These are phyloP conservation scores for Amphiprion ocellaris DNA, from an alignment of 2,113 vertebrate species.

Conservation along the genomic window DNA sequence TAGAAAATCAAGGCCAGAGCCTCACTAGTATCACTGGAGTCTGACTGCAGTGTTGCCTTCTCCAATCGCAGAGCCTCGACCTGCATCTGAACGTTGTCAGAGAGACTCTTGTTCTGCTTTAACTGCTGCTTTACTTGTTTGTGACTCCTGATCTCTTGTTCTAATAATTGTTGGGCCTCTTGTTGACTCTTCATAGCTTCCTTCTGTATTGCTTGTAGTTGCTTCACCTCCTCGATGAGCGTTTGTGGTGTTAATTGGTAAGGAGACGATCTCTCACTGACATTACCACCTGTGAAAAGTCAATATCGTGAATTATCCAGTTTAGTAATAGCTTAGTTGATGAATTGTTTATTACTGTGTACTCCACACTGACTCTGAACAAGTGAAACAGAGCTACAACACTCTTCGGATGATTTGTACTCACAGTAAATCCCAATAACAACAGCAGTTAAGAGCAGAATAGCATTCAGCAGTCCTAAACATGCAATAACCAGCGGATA, in stretches of 20 bases:
- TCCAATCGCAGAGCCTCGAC: not conserved
- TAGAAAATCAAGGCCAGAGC: not conserved
- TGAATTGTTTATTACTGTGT: too few species aligned
- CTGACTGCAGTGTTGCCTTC: not conserved
- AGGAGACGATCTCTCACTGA: not conserved
- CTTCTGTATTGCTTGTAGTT: conserved; percentile 3
- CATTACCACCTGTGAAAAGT: conserved; percentile 20
- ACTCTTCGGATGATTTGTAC: conserved; percentile 16
- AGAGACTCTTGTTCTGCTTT: not conserved
- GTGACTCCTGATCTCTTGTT: not conserved
- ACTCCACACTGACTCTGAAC: not conserved
- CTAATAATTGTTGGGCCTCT: not conserved
- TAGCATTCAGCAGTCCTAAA: conserved; percentile 47
- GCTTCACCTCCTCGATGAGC: conserved; percentile 1
- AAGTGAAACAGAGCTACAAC: not conserved
- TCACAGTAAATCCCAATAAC: conserved; percentile 54
- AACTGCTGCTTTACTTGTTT: conserved; percentile 2
- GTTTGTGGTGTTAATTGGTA: not conserved
- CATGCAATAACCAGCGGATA: conserved; percentile 19
- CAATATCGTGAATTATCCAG: too few species aligned
- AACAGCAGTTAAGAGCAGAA: conserved; percentile 45
- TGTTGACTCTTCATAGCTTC: not conserved
- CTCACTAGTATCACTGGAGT: not conserved
- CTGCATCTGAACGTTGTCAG: not conserved
- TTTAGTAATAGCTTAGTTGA: too few species aligned